Evolutionary conservation across 2,113 vertebrate species (phyloP).

Genomic region (Gopherus flavomarginatus): DNA sequence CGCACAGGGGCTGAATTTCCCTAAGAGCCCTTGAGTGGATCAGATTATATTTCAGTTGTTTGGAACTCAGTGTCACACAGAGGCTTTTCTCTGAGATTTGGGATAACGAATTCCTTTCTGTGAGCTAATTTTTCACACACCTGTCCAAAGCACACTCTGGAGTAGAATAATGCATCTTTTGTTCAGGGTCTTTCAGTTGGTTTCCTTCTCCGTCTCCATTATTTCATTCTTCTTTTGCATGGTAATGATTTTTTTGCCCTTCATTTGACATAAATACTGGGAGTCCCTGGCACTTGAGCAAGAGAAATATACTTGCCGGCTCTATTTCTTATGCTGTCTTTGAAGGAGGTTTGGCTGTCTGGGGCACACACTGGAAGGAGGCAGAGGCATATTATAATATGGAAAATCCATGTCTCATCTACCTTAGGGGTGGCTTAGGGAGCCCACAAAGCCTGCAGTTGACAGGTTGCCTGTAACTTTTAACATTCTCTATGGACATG

Average conservation of each 20-base stretch:
- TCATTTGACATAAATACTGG: conserved; percentile 51
- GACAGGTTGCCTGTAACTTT: neutral
- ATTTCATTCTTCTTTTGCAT: conserved; percentile 53
- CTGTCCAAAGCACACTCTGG: conserved; percentile 36
- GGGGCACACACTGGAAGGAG: conserved; percentile 49
- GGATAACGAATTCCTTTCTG: conserved; percentile 67
- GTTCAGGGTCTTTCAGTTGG: conserved; percentile 43
- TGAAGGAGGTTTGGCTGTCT: conserved; percentile 9
- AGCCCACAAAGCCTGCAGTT: neutral
- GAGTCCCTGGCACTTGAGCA: conserved; percentile 50
- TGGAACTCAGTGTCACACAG: neutral
- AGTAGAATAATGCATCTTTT: conserved; percentile 62
- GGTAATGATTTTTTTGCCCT: conserved; percentile 59
- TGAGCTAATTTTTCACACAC: conserved; percentile 62
- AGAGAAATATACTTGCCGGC: conserved; percentile 56
- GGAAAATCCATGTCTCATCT: neutral
- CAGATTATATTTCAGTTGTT: conserved; percentile 24
- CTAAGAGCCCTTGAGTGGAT: neutral
- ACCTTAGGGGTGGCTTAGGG: neutral
- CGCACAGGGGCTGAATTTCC: neutral
- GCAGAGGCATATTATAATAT: neutral
- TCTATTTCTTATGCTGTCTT: neutral
- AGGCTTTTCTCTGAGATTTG: conserved; percentile 65
- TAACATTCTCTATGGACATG: neutral
- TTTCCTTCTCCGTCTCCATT: conserved; percentile 5